Base-by-base conservation (phyloP, 2,797 vertebrate species). In the Remorina albescens region DNA sequence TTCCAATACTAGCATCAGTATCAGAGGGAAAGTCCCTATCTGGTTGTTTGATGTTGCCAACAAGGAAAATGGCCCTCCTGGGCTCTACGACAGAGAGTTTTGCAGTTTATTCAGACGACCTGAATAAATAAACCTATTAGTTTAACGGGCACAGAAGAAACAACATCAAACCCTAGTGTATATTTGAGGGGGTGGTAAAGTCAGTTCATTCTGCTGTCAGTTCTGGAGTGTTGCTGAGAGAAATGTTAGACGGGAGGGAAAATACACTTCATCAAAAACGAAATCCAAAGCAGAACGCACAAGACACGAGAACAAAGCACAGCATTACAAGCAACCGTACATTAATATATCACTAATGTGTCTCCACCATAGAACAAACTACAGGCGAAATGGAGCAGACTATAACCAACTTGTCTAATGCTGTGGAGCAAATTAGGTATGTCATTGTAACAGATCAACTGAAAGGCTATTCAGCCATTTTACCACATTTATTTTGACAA, bases 141-240 rank as follows among this genome's bases (percentile, higher is more conserved):
- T 34, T 65, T 47, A 37, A 63, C 44, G 57, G 42, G 37, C 58
- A 63, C 49, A 56, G 66, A 30, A 57, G 61, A 70, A 66, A 64
- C 51, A 5, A 46, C 65, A 63, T 62, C 8, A 44, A 60, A 50
- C 60, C 71, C 41, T 61, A 47, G 53, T 15, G 21, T 41, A 56
- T 53, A 54, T 69, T 64, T 47, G 36, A 70, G 42, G 37, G 60
- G 58, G 61, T 42, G 21, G 59, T 68, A 66, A 67, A 64, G 55
- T 67, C 23, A 41, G 63, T 75, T 41, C 49, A 59, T 62, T 64
- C 67, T 66, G 67, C 67, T 57, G 71, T 37, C 25, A 37, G 47
- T 61, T 18, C n/a, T 36, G n/a, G n/a, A 23, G 57, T 5, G 44
- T 53, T 69, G 53, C 62, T 56, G 18, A 23, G 57, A 71, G 32